These are phyloP conservation scores for Corvus moneduloides DNA, from an alignment of 2,113 vertebrate genomes.

Conservation along the genomic window DNA sequence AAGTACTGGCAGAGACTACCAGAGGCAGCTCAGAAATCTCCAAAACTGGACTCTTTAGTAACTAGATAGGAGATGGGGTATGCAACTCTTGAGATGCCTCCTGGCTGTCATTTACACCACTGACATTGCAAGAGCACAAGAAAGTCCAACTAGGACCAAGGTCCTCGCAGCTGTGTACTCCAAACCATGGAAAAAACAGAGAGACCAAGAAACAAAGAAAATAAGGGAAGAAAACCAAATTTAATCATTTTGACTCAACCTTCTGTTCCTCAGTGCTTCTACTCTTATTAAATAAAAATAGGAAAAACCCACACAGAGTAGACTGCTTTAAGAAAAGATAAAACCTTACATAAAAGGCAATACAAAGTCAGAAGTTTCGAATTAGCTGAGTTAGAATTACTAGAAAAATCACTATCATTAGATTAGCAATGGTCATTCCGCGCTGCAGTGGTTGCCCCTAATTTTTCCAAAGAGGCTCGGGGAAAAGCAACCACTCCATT, in stretches of 20 bases:
- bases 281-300: background rate
- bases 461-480: background rate
- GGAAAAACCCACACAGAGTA: background rate
- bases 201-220: background rate
- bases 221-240: background rate
- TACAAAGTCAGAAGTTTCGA: background rate
- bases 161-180: background rate
- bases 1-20: background rate
- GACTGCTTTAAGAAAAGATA: background rate
- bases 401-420: background rate
- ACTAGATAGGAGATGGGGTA: background rate
- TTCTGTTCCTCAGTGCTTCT: background rate
- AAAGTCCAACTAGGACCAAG: background rate
- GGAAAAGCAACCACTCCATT: background rate
- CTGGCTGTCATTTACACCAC: background rate
- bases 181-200: background rate
- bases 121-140: background rate
- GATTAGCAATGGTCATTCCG: background rate
- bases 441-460: background rate
- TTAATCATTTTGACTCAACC: background rate
- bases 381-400: background rate
- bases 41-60: background rate
- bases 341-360: background rate
- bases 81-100: background rate
- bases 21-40: background rate